These are phyloP conservation scores for Pteropus rufus DNA, from an alignment of 2,797 vertebrate species.

Conservation along the genomic window DNA sequence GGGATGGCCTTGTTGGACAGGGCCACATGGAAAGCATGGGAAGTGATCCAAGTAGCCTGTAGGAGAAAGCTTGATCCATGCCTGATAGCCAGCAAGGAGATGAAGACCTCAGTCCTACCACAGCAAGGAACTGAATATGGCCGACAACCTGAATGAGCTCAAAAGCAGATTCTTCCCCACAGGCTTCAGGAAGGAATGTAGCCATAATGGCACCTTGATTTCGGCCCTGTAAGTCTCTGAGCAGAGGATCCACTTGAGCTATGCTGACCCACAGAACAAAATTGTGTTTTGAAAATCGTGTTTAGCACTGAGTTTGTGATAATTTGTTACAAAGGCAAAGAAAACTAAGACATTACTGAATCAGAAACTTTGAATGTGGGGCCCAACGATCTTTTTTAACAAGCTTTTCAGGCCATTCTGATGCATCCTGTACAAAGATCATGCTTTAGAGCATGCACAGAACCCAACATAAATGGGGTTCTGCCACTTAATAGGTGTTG, in stretches of 20 bases:
- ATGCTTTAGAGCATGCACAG: background rate
- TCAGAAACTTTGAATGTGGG: background rate
- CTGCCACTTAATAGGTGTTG: background rate
- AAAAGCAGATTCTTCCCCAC: background rate
- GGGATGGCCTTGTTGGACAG: background rate
- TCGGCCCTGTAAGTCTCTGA: background rate
- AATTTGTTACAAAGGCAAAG: background rate
- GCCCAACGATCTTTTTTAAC: background rate
- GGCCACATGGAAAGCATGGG: background rate
- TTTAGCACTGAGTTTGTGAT: background rate
- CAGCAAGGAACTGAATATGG: background rate
- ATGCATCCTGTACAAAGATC: background rate
- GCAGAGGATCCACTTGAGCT: background rate
- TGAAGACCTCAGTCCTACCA: background rate
- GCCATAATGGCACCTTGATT: background rate
- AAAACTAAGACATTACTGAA: background rate
- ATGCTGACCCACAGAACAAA: background rate
- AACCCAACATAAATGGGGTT: background rate
- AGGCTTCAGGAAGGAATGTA: background rate
- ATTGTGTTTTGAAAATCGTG: too few species aligned
- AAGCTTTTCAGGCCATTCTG: background rate
- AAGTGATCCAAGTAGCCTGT: background rate
- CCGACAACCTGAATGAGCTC: background rate
- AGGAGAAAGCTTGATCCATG: background rate
- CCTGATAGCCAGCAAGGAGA: background rate